Conservation (phyloP, 2,888 invertebrate genomes). For the Drosophila longiperda region DNA sequence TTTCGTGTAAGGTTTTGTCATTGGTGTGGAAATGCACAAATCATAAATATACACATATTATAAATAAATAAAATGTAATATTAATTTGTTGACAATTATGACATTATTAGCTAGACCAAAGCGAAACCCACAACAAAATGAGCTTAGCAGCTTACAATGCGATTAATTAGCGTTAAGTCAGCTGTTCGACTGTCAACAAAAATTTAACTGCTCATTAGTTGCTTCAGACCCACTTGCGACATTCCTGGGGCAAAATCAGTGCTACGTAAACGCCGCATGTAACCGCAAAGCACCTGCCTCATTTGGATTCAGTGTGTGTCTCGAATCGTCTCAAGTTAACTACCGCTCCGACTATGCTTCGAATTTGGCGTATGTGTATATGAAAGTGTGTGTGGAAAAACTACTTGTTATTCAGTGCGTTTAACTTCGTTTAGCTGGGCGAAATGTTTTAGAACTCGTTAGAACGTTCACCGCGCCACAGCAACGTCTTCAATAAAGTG, state of each 20-base stretch:
- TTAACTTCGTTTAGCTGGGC: slow-evolving; percentile 77
- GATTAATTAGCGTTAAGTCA: slow-evolving; percentile 70
- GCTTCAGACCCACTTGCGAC: slow-evolving; percentile 27
- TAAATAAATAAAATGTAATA: slow-evolving; percentile 67
- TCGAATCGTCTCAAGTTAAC: slow-evolving; percentile 62
- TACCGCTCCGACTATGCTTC: slow-evolving; percentile 45
- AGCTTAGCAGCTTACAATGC: slow-evolving; percentile 60
- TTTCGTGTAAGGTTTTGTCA: slow-evolving; percentile 10
- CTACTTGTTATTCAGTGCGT: slow-evolving; percentile 78
- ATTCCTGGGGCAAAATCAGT: slow-evolving; percentile 41
- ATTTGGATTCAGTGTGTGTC: slow-evolving; percentile 70
- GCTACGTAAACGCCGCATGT: slow-evolving; percentile 63
- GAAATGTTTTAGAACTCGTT: slow-evolving; percentile 77
- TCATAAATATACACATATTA: slow-evolving; percentile 62
- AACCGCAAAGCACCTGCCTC: slow-evolving; percentile 65
- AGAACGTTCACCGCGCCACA: slow-evolving; percentile 51
- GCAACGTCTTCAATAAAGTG: slow-evolving; percentile 31
- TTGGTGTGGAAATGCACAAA: slow-evolving; percentile 47
- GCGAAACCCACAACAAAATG: slow-evolving; percentile 41
- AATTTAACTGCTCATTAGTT: slow-evolving; percentile 73
- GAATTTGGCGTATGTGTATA: slow-evolving; percentile 24
- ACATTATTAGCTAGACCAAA: slow-evolving; percentile 61
- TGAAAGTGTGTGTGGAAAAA: slow-evolving; percentile 41
- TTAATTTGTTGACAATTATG: slow-evolving; percentile 77
- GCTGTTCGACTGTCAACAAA: slow-evolving; percentile 65